phyloP scores from a whole-genome alignment of 2,888 invertebrate species.

The Hydraecia micacea region DNA sequence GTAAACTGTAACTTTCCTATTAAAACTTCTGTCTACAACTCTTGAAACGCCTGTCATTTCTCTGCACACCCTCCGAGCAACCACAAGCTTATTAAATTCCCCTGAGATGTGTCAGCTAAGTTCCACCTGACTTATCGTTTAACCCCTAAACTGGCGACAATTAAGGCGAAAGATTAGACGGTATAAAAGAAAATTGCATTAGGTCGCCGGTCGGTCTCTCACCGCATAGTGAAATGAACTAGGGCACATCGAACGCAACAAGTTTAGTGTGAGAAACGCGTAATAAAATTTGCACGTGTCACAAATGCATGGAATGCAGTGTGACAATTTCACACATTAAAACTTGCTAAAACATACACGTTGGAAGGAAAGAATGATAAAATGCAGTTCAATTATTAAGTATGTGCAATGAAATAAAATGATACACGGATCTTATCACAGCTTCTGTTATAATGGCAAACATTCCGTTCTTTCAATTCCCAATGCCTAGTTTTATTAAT shows the following conservation, averaged over 20 bases:
- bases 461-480: not conserved
- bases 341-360: not conserved
- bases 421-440: not conserved
- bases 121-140: slow-evolving; percentile 37
- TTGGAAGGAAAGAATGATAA: not conserved
- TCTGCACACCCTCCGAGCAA: too few species aligned
- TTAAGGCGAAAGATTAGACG: slow-evolving; percentile 8
- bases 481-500: too few species aligned
- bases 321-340: not conserved
- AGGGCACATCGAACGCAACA: not conserved
- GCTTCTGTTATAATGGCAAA: not conserved
- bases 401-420: not conserved
- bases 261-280: not conserved
- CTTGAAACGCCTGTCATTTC: too few species aligned
- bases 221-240: not conserved
- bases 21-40: too few species aligned
- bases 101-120: slow-evolving; percentile 22
- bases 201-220: not conserved
- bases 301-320: not conserved
- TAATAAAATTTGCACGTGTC: slow-evolving; percentile 15
- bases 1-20: too few species aligned
- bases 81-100: slow-evolving; percentile 5
- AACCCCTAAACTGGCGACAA: slow-evolving; percentile 33
- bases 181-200: slow-evolving; percentile 13
- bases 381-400: not conserved